These are phyloP conservation scores for Gymnarchus niloticus DNA, from an alignment of 2,113 vertebrate genomes.

Conservation along the genomic window DNA sequence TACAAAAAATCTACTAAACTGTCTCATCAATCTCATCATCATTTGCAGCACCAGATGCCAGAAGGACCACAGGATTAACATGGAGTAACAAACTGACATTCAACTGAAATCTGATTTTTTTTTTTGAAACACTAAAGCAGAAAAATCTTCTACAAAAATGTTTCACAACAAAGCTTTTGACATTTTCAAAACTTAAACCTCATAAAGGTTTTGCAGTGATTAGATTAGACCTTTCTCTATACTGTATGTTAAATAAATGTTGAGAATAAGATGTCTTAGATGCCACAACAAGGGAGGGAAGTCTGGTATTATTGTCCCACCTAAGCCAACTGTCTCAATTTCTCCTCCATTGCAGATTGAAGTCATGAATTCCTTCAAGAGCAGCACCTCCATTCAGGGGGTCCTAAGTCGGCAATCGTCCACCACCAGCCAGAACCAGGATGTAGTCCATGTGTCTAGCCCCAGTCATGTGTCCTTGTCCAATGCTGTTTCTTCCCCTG, in stretches of 20 bases:
- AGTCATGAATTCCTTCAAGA: slow-evolving; percentile 99
- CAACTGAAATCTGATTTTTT: not conserved
- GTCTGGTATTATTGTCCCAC: slow-evolving; percentile 45
- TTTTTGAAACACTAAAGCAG: not conserved
- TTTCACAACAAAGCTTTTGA: not conserved
- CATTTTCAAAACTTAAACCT: not conserved
- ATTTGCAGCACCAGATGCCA: not conserved
- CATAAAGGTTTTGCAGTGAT: not conserved
- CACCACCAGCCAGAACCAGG: slow-evolving; percentile 99
- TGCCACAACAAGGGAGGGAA: slow-evolving; percentile 22
- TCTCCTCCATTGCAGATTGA: slow-evolving; percentile 97
- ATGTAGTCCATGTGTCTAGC: slow-evolving; percentile 99
- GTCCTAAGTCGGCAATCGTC: slow-evolving; percentile 98
- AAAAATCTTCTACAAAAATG: not conserved
- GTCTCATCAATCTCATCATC: not conserved
- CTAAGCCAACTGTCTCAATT: slow-evolving; percentile 86
- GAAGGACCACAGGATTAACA: not conserved
- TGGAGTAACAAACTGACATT: not conserved
- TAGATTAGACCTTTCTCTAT: not conserved
- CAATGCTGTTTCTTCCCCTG: slow-evolving; percentile 99
- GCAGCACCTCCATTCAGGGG: slow-evolving; percentile 99
- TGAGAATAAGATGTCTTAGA: slow-evolving; percentile 30
- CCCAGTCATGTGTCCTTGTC: slow-evolving; percentile 99
- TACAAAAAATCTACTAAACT: not conserved
- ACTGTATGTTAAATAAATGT: not conserved